Base-by-base conservation (phyloP, 2,113 vertebrate genomes). In the Brachirus orientalis region DNA sequence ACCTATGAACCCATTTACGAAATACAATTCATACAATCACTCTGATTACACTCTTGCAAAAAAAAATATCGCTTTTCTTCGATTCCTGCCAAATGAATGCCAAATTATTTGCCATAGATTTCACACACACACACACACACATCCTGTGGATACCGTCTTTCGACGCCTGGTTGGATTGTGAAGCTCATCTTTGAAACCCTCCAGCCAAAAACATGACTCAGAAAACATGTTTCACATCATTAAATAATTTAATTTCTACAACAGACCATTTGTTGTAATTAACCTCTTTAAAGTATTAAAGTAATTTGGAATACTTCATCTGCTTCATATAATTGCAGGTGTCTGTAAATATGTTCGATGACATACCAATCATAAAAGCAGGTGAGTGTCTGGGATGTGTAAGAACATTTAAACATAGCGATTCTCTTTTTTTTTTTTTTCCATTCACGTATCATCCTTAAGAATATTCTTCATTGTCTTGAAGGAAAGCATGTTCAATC, bases 201-300 rank as follows among this genome's bases (percentile, higher is more conserved):
- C 48, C n/a, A 20, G 18, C 17, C 13, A 11, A 8, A 50, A 48
- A 44, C 57, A 2, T 3, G 1, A 19, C 0, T 76, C 33, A 72
- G 18, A 33, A 2, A 72, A 7, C 28, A 9, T 16, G 1, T 3
- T 45, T 35, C 69, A 70, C 66, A 65, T 82, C 63, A 85, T 86
- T 81, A 79, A 85, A 88, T 84, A 54, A 82, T 88, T 84, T 1
- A 80, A 28, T 88, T 84, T 88, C 79, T 88, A 87, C 75, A 88
- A 81, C 69, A 85, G 69, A 78, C 57, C 60, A 71, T 86, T 73
- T 78, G 72, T 58, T 84, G 76, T 73, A 61, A 62, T 77, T 61
- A 41, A 80, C 64, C 61, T 79, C 35, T 70, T 83, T 76, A 77
- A 87, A 88, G 78, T 76, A 75, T 59, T 75, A 45, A 72, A 80